These are phyloP conservation scores for Cetonia aurata DNA, from an alignment of 2,888 invertebrate species.

Conservation along the genomic window DNA sequence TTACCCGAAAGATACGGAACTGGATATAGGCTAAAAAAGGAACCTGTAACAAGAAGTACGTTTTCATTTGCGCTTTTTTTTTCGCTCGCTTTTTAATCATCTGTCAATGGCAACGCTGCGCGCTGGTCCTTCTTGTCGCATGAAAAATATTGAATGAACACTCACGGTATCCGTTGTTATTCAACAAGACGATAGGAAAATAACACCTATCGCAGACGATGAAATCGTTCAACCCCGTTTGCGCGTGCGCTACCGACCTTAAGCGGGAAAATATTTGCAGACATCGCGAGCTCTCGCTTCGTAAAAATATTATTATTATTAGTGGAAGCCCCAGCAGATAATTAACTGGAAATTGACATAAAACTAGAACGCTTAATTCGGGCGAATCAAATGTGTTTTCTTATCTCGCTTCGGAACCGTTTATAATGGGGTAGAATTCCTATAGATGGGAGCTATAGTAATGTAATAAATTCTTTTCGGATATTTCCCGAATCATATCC, in stretches of 20 bases:
- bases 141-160: constrained; percentile 30
- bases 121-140: background rate
- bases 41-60: no score
- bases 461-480: constrained; percentile 14
- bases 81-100: no score
- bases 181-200: constrained; percentile 14
- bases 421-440: background rate
- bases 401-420: background rate
- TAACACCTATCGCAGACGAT: constrained; percentile 17
- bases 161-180: constrained; percentile 17
- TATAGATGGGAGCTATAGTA: background rate
- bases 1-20: no score
- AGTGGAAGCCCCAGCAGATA: no score
- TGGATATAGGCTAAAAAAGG: no score
- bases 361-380: no score
- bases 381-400: no score
- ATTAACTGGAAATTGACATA: no score
- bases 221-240: background rate
- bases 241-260: no score
- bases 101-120: no score
- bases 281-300: background rate
- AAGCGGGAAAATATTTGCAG: background rate
- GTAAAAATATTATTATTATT: no score
- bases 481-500: background rate
- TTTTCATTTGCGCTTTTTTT: no score